Evolutionary conservation across 2,797 vertebrate genomes (phyloP).

Genomic region (Coregonus ussuriensis): DNA sequence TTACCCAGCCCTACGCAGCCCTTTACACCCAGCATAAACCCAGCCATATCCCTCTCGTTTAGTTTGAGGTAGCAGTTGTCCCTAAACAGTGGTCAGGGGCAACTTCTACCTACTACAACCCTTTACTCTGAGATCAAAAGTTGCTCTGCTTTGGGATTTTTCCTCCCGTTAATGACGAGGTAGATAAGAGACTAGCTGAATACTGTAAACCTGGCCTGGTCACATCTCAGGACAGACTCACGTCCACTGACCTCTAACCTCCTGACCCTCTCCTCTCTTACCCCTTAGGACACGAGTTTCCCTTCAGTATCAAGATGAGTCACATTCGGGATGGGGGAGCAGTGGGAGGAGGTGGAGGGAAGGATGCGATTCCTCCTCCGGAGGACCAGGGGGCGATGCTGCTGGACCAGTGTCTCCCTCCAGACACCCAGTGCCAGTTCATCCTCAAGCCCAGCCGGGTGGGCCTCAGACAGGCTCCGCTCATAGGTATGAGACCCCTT

Average conservation of each 20-base stretch:
- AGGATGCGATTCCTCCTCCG: constrained; percentile 68
- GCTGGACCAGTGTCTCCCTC: constrained; percentile 85
- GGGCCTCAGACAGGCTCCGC: constrained; percentile 66
- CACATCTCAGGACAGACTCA: neutral
- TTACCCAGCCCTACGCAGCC: no score
- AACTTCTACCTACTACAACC: neutral
- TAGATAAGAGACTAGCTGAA: neutral
- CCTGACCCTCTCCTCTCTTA: constrained; percentile 41
- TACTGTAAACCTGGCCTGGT: neutral
- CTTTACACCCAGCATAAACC: neutral
- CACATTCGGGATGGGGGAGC: constrained; percentile 80
- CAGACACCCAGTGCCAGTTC: constrained; percentile 92
- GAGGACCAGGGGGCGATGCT: constrained; percentile 82
- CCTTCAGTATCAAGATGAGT: constrained; percentile 95
- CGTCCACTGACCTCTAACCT: neutral
- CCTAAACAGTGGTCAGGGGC: neutral
- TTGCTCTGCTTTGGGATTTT: neutral
- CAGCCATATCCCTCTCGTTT: neutral
- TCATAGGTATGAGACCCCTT: constrained; percentile 76
- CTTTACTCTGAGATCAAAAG: neutral
- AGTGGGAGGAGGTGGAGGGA: constrained; percentile 40
- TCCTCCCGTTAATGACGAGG: neutral
- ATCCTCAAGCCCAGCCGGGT: constrained; percentile 89
- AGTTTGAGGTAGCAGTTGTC: no score
- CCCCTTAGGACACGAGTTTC: constrained; percentile 90